Conservation (phyloP, 2,113 vertebrate genomes). For the Orthonyx spaldingii region DNA sequence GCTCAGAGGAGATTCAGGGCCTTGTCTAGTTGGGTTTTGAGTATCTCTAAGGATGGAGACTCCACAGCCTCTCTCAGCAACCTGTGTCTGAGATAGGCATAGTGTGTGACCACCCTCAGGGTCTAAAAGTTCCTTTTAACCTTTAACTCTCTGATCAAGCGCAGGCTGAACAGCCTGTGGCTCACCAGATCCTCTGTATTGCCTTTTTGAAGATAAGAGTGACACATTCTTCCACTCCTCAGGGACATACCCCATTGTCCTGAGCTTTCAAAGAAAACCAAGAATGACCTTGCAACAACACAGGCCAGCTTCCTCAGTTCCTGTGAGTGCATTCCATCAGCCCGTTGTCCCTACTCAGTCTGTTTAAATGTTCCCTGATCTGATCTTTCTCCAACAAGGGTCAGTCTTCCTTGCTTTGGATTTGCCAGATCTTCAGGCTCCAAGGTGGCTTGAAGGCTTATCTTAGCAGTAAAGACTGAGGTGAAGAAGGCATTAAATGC, state of each 20-base stretch:
- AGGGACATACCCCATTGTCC: fast-evolving
- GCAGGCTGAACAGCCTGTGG: background rate
- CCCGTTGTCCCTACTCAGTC: background rate
- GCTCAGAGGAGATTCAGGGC: background rate
- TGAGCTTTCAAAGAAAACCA: background rate
- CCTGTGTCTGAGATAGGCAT: background rate
- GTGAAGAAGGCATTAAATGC: background rate
- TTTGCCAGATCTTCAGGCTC: background rate
- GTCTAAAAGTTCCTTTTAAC: background rate
- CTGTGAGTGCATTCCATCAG: background rate
- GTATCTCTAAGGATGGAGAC: background rate
- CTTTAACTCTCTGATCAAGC: background rate
- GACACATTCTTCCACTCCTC: background rate
- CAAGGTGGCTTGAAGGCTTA: background rate
- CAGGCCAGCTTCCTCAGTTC: background rate
- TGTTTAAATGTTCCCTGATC: background rate
- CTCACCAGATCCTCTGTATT: background rate
- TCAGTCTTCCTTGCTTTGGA: background rate
- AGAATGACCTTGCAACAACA: background rate
- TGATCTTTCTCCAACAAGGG: background rate
- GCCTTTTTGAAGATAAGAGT: background rate
- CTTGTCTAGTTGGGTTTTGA: background rate
- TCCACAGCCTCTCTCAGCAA: background rate
- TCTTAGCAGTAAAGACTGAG: background rate
- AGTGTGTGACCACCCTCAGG: background rate